A percentile compares a stretch with the other conserved stretches of the same genome.
These are phyloP conservation scores for Hyaena hyaena DNA, from an alignment of 2,113 vertebrate species.

Conservation along the genomic window DNA sequence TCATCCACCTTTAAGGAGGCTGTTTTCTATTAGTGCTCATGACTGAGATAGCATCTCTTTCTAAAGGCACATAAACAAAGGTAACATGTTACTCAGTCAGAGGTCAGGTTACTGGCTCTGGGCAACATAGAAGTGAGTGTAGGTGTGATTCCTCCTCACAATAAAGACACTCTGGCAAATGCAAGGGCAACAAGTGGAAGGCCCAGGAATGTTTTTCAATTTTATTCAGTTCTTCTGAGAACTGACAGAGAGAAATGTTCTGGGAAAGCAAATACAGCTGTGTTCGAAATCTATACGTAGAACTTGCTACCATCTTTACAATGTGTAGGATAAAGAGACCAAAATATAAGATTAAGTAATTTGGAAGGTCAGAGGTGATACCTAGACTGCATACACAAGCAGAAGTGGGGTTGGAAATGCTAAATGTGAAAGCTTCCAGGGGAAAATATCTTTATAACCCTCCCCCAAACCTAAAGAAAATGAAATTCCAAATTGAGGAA, in stretches of 20 bases:
- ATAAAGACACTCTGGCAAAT: not conserved
- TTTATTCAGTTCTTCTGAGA: conserved; percentile 13
- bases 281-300: not conserved
- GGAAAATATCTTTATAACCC: not conserved
- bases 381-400: not conserved
- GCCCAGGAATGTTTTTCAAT: not conserved
- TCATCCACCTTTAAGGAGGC: not conserved
- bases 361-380: not conserved
- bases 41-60: not conserved
- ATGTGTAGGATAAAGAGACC: not conserved
- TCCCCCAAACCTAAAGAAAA: not conserved
- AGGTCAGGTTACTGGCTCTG: not conserved
- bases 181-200: not conserved
- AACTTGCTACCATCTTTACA: not conserved
- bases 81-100: not conserved
- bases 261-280: not conserved
- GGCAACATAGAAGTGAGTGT: not conserved
- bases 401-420: conserved; percentile 1
- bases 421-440: not conserved
- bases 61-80: not conserved
- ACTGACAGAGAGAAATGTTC: conserved; percentile 12
- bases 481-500: not conserved
- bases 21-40: not conserved
- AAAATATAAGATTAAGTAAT: not conserved
- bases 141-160: not conserved